Conservation (phyloP, 2,888 invertebrate species). For the Copidosoma aretas region DNA sequence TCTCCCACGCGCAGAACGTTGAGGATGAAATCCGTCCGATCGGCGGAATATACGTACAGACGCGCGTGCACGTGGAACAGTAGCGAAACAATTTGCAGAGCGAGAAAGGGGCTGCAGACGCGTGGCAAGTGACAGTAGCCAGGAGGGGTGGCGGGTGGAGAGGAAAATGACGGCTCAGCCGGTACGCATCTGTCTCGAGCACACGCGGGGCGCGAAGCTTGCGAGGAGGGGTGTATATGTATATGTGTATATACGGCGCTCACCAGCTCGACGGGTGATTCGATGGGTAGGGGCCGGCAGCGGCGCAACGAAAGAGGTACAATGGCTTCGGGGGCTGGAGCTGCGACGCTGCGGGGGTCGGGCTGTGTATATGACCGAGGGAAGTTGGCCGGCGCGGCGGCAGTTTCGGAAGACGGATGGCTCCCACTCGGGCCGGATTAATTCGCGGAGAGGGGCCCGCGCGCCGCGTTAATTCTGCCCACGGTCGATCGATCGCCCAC, state of each 20-base stretch:
- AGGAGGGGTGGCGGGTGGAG: too few relatives aligned
- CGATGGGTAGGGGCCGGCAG: too few relatives aligned
- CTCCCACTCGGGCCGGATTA: not conserved
- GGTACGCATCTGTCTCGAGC: too few relatives aligned
- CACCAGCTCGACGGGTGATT: too few relatives aligned
- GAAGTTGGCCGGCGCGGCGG: not conserved
- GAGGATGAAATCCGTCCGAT: not conserved
- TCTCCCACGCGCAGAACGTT: too few relatives aligned
- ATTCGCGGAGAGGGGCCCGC: constrained; percentile 2
- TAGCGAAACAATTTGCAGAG: not conserved
- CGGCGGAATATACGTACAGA: not conserved
- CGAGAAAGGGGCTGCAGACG: too few relatives aligned
- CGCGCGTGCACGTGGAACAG: not conserved
- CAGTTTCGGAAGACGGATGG: constrained; percentile 10
- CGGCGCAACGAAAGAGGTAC: constrained; percentile 32
- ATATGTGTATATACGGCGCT: too few relatives aligned
- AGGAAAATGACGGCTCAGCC: too few relatives aligned
- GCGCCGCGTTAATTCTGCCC: constrained; percentile 7
- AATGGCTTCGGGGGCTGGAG: constrained; percentile 42
- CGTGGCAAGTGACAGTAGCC: too few relatives aligned
- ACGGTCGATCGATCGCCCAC: not conserved
- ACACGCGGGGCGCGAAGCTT: too few relatives aligned
- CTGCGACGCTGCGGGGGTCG: not conserved
- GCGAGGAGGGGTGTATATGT: too few relatives aligned
- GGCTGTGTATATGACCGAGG: too few relatives aligned